Evolutionary conservation across 2,113 vertebrate genomes (phyloP).

Genomic region (Corythornis vintsioides): DNA sequence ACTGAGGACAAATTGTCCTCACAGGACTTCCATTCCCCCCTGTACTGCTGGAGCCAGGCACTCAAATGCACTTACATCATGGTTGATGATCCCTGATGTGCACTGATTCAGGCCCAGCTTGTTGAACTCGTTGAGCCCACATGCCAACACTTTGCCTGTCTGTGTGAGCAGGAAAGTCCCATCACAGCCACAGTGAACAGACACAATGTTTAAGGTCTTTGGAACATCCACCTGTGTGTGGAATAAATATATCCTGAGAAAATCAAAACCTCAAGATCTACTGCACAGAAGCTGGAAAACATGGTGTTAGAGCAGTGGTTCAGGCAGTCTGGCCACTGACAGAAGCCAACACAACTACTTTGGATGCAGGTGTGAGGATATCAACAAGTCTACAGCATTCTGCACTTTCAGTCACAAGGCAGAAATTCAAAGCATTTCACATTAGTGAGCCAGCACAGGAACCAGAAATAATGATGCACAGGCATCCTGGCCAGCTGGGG

Average conservation of each 20-base stretch:
- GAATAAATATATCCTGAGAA: slow-evolving; percentile 6
- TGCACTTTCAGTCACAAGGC: not conserved
- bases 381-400: not conserved
- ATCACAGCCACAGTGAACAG: slow-evolving; percentile 90
- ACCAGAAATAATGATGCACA: not conserved
- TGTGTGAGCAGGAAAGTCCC: slow-evolving; percentile 95
- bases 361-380: not conserved
- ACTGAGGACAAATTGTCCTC: not conserved
- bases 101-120: slow-evolving; percentile 95
- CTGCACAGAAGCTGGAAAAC: not conserved
- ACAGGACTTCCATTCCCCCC: not conserved
- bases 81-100: slow-evolving; percentile 94
- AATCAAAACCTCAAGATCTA: not conserved
- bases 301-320: not conserved
- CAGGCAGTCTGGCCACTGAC: not conserved
- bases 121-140: slow-evolving; percentile 96
- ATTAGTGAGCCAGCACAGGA: not conserved
- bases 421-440: not conserved
- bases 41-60: not conserved
- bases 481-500: not conserved
- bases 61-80: slow-evolving; percentile 75
- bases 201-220: slow-evolving; percentile 87
- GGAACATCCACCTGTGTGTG: slow-evolving; percentile 87
- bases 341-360: not conserved
- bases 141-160: slow-evolving; percentile 93